A percentile compares a stretch with the other conserved stretches of the same genome.
Conservation (phyloP, 2,113 vertebrate genomes). For the Elaphurus davidianus region DNA sequence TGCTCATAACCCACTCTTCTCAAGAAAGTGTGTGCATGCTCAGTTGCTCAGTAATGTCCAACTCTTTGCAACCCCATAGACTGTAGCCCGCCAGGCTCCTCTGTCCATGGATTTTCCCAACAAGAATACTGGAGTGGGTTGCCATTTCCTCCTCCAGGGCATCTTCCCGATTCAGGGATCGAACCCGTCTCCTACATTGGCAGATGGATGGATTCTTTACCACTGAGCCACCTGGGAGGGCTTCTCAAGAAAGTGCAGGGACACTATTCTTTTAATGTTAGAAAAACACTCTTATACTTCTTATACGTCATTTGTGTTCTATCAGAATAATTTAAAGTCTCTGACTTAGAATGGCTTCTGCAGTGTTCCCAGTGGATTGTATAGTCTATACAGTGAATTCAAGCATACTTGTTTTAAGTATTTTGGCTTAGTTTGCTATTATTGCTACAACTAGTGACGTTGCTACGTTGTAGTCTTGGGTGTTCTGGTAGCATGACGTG, state of each 20-base stretch:
- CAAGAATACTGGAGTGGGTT: background rate
- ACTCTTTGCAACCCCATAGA: background rate
- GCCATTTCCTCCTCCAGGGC: background rate
- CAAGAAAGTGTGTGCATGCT: background rate
- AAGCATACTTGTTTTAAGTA: background rate
- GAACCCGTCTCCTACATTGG: background rate
- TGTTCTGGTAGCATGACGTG: background rate
- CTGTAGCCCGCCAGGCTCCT: background rate
- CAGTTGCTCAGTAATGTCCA: background rate
- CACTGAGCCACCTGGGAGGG: background rate
- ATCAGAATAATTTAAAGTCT: background rate
- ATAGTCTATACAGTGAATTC: background rate
- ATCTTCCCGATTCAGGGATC: background rate
- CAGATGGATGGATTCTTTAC: background rate
- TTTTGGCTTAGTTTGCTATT: background rate
- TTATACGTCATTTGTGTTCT: background rate
- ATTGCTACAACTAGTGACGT: background rate
- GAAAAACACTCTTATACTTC: background rate
- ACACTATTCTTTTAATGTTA: background rate
- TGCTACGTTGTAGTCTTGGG: fast-evolving
- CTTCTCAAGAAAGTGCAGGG: background rate
- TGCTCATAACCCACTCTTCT: background rate
- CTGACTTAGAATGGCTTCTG: background rate
- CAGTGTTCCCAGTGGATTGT: background rate
- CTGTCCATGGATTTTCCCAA: background rate